Evolutionary conservation across 2,888 invertebrate species (phyloP), one percentile per base, ranked within the genome.

Genomic region (Drosophila kanekoi): DNA sequence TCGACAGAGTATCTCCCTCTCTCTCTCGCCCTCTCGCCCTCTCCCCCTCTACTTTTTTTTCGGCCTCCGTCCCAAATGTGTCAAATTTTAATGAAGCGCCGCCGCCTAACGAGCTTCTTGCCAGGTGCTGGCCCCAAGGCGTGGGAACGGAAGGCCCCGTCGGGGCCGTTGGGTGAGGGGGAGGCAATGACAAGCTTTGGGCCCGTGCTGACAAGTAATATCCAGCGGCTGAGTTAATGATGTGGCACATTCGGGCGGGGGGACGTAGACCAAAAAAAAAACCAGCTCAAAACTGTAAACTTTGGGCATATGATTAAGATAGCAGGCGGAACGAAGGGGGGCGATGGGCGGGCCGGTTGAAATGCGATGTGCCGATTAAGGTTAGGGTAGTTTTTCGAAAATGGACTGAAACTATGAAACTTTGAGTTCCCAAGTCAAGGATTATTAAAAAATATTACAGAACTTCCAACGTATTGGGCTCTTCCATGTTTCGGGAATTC

Each of bases 41-140:
- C 18, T 53, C 18, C 20, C 11, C 20, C 14, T 45, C 10, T 1
- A 14, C n/a, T 44, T 16, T 32, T 32, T 53, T 43, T 20, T 54
- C 54, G 54, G 35, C 23, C 44, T 44, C 23, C 44, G 60, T 54
- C 47, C 65, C 80, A 65, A 77, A 80, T 81, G 77, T 83, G 83
- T 83, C 80, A 79, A 87, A 85, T 83, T 83, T 83, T 83, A 83
- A 83, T 83, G 83, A 83, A 83, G 69, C 82, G 66, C 70, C 63
- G 66, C 70, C 63, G 59, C 69, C 87, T 83, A 83, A 83, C 87
- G 87, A 83, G 87, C 87, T 79, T 47, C 56, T 60, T 43, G 44
- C 54, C 44, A 49, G 38, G 43, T 70, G 48, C 54, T 43, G 11
- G 47, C 48, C 47, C 65, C 23, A 35, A 38, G 40, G 28, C 28